phyloP scores from a whole-genome alignment of 2,797 vertebrate species.

The Pseudochirops cupreus region DNA sequence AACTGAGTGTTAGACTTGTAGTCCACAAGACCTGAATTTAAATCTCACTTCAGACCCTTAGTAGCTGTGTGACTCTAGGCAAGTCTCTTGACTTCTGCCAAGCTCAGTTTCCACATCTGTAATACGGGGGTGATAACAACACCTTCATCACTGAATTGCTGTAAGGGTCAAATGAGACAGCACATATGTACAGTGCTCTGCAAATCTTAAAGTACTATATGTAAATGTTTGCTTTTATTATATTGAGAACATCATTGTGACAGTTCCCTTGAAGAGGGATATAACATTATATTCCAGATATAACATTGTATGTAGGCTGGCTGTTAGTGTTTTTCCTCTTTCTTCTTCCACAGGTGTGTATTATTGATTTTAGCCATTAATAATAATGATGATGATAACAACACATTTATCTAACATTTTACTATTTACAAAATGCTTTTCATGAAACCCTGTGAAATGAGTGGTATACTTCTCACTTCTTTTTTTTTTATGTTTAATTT shows the following conservation, averaged over 20 bases:
- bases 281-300: constrained; percentile 5
- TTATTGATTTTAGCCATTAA: constrained; percentile 4
- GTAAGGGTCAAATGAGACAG: not conserved
- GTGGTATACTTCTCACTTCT: not conserved
- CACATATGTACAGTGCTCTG: not conserved
- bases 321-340: not conserved
- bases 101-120: not conserved
- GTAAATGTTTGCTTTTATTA: not conserved
- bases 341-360: constrained; percentile 4
- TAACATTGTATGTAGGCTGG: not conserved
- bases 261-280: not conserved
- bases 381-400: not conserved
- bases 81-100: not conserved
- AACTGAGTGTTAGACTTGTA: not conserved
- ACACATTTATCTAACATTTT: not conserved
- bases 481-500: too few relatives aligned
- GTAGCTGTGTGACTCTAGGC: not conserved
- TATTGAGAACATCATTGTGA: not conserved
- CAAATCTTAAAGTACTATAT: not conserved
- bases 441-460: not conserved
- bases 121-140: not conserved
- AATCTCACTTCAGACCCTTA: not conserved
- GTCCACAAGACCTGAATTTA: not conserved
- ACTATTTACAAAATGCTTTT: not conserved
- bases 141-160: not conserved